Base-by-base conservation (phyloP, 2,113 vertebrate species). In the Balaeniceps rex region DNA sequence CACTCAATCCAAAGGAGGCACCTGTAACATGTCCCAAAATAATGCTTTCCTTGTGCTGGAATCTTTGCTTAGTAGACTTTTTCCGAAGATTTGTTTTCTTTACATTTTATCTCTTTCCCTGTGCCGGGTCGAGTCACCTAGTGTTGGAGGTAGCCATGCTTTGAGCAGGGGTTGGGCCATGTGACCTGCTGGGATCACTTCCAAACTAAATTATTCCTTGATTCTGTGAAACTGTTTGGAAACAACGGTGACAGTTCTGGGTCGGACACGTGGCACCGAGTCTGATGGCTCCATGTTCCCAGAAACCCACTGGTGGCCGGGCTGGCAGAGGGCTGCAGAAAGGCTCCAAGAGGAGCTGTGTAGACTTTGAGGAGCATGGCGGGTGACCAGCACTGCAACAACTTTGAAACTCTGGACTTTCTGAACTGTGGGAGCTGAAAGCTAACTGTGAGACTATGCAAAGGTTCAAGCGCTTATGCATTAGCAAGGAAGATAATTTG, bases 201-300 rank as follows among this genome's bases (percentile, higher is more conserved):
- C 95, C 96, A 93, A 88, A 81, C 51, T 70, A 80, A 96, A 94
- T 96, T 86, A 80, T 93, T 93, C 70, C 75, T 83, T 69, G 54
- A 63, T 97, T 95, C 90, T 74, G 19, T 95, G 93, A 95, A 96
- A 88, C 82, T 70, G 51, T 93, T 96, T 96, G 79, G 87, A 94
- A 93, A 80, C 75, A 70, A 1, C 11, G 55, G 64, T 90, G 88
- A 51, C 68, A 77, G 49, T 82, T 96, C 70, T 89, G 66, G 14
- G 36, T 82, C 82, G 77, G 84, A 87, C 49, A 38, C 3, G 2
- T 82, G 74, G n/a, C 49, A 65, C 24, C 0, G 0, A 54, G 25
- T 83, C 70, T 83, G 84, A 61, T 0, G 8, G 58, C 60, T 92
- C 42, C 6, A 0, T n/a, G 21, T 84, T 91, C 55, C 64, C 61